These are phyloP conservation scores for Phoenicopterus ruber DNA, from an alignment of 2,113 vertebrate species.

Conservation along the genomic window DNA sequence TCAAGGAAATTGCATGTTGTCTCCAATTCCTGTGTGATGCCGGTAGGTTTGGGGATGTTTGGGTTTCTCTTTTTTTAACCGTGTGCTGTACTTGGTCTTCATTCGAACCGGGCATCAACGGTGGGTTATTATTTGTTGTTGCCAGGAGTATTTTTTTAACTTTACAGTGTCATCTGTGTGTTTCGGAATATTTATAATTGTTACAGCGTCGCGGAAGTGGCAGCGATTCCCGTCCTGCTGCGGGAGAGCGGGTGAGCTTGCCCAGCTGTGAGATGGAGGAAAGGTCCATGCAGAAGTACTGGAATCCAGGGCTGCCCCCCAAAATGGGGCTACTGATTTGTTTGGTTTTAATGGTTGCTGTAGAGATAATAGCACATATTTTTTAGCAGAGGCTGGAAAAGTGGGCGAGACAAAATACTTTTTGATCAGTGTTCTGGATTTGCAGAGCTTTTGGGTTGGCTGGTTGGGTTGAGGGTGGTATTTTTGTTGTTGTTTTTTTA, in stretches of 20 bases:
- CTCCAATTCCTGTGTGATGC: accelerated
- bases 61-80: neutral
- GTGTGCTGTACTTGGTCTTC: neutral
- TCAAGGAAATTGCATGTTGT: accelerated
- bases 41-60: neutral
- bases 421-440: neutral
- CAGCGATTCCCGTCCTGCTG: neutral
- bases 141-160: neutral
- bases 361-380: neutral
- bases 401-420: neutral
- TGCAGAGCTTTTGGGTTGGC: neutral
- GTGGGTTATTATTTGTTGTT: neutral
- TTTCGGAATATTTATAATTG: neutral
- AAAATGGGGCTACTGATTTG: neutral
- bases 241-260: neutral
- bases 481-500: neutral
- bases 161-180: accelerated
- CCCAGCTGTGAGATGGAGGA: neutral
- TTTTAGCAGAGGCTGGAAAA: neutral
- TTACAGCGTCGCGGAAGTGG: accelerated
- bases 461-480: neutral
- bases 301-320: neutral
- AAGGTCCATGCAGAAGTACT: neutral
- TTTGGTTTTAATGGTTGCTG: neutral
- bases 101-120: accelerated